Evolutionary conservation across 1,140 invertebrate species (phyloP).

Genomic region (Trachymyrmex cornetzi): DNA sequence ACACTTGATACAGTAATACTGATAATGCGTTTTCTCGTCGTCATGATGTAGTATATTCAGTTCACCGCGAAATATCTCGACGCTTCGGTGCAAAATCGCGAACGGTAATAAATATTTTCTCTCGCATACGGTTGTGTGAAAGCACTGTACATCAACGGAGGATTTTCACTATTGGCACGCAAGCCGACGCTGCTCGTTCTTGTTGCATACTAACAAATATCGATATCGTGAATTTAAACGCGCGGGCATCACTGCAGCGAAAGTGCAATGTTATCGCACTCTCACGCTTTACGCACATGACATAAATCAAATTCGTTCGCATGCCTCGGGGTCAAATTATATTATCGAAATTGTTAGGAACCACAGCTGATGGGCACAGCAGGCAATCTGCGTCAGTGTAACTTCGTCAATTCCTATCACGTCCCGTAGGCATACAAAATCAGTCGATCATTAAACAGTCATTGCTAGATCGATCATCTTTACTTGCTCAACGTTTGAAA

Average conservation of each 20-base stretch:
- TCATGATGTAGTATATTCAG: constrained; percentile 4
- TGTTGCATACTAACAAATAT: background rate
- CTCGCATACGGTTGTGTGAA: too few species aligned
- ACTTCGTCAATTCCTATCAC: constrained; percentile 28
- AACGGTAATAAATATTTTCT: constrained; percentile 28
- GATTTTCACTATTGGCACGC: constrained; percentile 17
- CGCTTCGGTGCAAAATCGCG: background rate
- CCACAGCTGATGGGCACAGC: background rate
- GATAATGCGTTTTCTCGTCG: constrained; percentile 37
- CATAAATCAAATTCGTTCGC: constrained; percentile 34
- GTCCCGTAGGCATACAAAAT: constrained; percentile 25
- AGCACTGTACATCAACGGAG: background rate
- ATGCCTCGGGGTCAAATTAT: constrained; percentile 16
- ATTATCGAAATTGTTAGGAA: constrained; percentile 51
- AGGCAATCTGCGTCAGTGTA: background rate
- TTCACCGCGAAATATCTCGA: background rate
- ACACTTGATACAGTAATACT: constrained; percentile 34
- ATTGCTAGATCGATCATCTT: background rate
- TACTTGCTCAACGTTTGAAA: background rate
- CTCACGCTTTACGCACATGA: constrained; percentile 42
- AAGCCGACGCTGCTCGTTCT: background rate
- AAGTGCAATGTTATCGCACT: constrained; percentile 42
- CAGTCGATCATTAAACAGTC: constrained; percentile 29
- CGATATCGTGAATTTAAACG: constrained; percentile 30
- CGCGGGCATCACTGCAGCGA: constrained; percentile 20